These are phyloP conservation scores for Cryptoblepharus egeriae DNA, from an alignment of 2,797 vertebrate species.

Conservation along the genomic window DNA sequence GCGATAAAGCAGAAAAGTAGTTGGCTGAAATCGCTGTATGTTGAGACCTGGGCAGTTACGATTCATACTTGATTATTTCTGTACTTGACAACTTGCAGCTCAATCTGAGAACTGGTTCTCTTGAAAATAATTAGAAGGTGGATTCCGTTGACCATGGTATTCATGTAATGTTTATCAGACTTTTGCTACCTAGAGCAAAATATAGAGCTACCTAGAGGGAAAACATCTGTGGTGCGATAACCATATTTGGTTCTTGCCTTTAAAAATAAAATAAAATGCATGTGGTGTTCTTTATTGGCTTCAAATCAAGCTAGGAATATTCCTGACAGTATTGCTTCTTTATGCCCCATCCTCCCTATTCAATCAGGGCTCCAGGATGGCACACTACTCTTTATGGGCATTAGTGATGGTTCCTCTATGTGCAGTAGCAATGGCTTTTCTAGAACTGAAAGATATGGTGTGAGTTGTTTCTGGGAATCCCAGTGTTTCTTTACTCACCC, in stretches of 20 bases:
- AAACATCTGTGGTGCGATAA: too few relatives aligned
- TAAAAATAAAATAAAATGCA: too few relatives aligned
- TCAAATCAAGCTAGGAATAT: too few relatives aligned
- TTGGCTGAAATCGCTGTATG: background rate
- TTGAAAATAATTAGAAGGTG: background rate
- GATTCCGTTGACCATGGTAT: background rate
- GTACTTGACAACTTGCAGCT: background rate
- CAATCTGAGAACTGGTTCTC: background rate
- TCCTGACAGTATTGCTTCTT: background rate
- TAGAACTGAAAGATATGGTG: background rate
- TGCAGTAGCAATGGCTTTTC: too few relatives aligned
- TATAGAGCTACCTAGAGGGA: too few relatives aligned
- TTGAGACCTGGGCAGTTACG: background rate
- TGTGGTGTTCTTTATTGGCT: too few relatives aligned
- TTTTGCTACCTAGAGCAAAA: too few relatives aligned
- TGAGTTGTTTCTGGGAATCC: background rate
- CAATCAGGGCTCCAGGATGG: background rate
- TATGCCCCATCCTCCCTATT: background rate
- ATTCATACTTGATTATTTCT: background rate
- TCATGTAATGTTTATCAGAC: too few relatives aligned
- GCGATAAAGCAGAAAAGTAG: rapidly evolving
- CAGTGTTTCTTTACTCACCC: background rate
- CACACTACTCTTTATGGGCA: background rate
- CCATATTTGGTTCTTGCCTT: too few relatives aligned
- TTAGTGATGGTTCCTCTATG: too few relatives aligned